Percentiles rank a stretch among this genome's conserved stretches.
phyloP scores from a whole-genome alignment of 2,113 vertebrate genomes.

The Micronycteris hirsuta region DNA sequence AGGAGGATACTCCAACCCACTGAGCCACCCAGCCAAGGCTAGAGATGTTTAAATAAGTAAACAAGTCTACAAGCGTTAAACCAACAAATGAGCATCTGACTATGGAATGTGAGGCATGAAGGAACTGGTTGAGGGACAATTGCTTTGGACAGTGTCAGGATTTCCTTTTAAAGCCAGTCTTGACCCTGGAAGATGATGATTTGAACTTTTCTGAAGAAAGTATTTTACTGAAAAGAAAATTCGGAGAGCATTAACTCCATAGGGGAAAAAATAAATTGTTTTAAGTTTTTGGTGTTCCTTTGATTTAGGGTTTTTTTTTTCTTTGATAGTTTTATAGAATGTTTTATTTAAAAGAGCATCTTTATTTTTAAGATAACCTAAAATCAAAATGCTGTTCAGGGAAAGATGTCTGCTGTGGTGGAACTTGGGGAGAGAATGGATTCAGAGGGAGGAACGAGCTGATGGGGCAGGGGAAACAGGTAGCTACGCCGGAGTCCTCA shows the following conservation, averaged over 20 bases:
- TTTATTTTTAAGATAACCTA: not conserved
- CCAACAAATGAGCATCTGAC: not conserved
- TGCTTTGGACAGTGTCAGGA: not conserved
- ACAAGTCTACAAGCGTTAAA: not conserved
- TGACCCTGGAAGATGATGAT: not conserved
- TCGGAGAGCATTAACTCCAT: not conserved
- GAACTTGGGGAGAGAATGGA: not conserved
- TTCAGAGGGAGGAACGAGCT: too few species aligned
- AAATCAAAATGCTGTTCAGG: not conserved
- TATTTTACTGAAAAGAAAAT: not conserved
- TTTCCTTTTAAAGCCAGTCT: not conserved
- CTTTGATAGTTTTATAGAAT: not conserved
- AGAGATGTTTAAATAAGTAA: not conserved
- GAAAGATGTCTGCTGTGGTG: not conserved
- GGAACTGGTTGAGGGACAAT: not conserved
- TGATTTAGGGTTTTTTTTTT: not conserved
- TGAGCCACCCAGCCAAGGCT: too few species aligned
- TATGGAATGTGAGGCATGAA: not conserved
- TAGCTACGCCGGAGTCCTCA: not conserved
- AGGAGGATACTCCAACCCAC: too few species aligned
- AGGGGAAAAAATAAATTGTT: not conserved
- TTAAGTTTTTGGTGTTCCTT: not conserved
- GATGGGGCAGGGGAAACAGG: fast-evolving
- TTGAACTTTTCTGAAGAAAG: not conserved
- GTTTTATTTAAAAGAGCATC: not conserved